Conservation (phyloP, 2,113 vertebrate species). For the Scophthalmus maximus region DNA sequence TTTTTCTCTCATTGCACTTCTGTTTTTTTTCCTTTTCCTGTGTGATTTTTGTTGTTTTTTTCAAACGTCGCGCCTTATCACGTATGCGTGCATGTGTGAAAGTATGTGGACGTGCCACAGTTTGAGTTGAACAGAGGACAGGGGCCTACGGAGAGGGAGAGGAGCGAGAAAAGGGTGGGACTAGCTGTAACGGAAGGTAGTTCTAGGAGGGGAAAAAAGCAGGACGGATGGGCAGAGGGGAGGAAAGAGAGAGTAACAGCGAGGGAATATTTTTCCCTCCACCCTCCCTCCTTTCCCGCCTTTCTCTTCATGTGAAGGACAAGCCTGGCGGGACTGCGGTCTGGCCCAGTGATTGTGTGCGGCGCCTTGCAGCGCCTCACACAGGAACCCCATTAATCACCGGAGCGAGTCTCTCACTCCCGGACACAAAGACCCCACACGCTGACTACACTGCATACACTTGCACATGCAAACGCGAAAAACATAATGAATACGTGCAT, state of each 20-base stretch:
- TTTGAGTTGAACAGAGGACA: conserved; percentile 53
- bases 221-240: conserved; percentile 69
- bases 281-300: conserved; percentile 65
- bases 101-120: conserved; percentile 42
- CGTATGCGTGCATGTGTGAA: conserved; percentile 38
- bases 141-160: conserved; percentile 36
- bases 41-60: conserved; percentile 11
- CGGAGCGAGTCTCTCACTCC: conserved; percentile 79
- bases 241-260: conserved; percentile 64
- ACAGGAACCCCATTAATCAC: conserved; percentile 85
- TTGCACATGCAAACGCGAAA: conserved; percentile 65
- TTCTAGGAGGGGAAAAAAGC: conserved; percentile 45
- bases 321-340: conserved; percentile 79
- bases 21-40: conserved; percentile 21
- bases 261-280: conserved; percentile 49
- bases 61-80: conserved; percentile 19
- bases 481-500: conserved; percentile 51
- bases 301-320: conserved; percentile 82
- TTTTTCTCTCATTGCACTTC: conserved; percentile 23
- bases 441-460: conserved; percentile 57
- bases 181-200: conserved; percentile 52
- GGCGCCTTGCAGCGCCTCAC: conserved; percentile 78
- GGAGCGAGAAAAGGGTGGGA: conserved; percentile 30
- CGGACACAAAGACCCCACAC: conserved; percentile 81
- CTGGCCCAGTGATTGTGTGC: conserved; percentile 80